A percentile compares a stretch with the other conserved stretches of the same genome.
phyloP scores from a whole-genome alignment of 2,888 invertebrate genomes.

The Tanypteryx hageni region DNA sequence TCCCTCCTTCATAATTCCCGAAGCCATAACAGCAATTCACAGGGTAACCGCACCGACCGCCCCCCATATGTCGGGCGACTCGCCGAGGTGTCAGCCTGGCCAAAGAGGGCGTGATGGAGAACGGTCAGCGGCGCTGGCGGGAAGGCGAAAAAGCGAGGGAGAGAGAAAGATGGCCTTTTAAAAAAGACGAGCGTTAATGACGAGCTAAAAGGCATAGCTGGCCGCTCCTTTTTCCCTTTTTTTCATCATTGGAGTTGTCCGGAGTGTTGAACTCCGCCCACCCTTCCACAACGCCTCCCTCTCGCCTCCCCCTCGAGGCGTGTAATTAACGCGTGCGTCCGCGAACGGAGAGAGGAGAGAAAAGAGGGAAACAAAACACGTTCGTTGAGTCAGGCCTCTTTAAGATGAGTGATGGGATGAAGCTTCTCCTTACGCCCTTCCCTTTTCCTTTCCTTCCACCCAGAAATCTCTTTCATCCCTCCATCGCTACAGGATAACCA shows the following conservation, averaged over 20 bases:
- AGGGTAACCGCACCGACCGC: no score
- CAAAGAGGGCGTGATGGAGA: neutral
- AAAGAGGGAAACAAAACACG: neutral
- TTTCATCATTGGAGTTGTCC: neutral
- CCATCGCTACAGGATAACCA: neutral
- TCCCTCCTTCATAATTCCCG: no score
- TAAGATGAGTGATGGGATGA: neutral
- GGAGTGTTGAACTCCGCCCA: neutral
- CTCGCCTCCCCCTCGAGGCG: neutral
- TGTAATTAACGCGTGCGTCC: constrained; percentile 33
- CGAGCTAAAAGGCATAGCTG: constrained; percentile 1
- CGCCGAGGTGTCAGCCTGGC: neutral
- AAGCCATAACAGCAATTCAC: no score
- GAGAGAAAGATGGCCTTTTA: neutral
- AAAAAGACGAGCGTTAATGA: constrained; percentile 34
- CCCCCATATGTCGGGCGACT: neutral
- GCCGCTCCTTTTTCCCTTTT: neutral
- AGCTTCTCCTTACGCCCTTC: no score
- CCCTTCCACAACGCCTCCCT: neutral
- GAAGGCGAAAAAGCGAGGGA: neutral
- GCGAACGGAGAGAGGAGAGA: neutral
- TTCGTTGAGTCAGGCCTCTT: neutral
- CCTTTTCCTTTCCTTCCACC: neutral
- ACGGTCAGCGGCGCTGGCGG: neutral
- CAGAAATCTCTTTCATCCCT: neutral